A percentile compares a stretch with the other conserved stretches of the same genome.
Conservation (phyloP, 1,140 invertebrate genomes). For the Atta cephalotes region DNA sequence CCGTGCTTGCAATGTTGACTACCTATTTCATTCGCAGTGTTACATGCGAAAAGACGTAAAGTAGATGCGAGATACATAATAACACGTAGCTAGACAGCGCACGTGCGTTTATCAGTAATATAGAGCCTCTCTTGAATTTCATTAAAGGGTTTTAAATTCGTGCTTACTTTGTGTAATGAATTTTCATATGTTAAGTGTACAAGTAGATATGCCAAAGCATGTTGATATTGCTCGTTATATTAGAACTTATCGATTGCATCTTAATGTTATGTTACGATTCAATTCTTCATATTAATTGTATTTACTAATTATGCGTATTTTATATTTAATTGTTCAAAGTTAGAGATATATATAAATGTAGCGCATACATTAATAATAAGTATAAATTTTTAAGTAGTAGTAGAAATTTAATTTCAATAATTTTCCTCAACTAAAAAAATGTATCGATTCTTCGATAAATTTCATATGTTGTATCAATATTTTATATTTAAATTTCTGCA, state of each 20-base stretch:
- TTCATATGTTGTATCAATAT: background rate
- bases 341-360: slow-evolving; percentile 6
- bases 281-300: background rate
- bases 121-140: slow-evolving; percentile 31
- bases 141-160: slow-evolving; percentile 50
- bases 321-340: slow-evolving; percentile 13
- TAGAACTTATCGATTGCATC: slow-evolving; percentile 35
- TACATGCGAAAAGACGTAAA: slow-evolving; percentile 35
- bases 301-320: background rate
- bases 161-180: slow-evolving; percentile 30
- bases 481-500: background rate
- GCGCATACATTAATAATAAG: slow-evolving; percentile 20
- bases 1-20: slow-evolving; percentile 27
- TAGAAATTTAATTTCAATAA: background rate
- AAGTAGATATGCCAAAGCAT: slow-evolving; percentile 30
- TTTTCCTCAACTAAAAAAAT: slow-evolving; percentile 8
- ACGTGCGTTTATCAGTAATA: slow-evolving; percentile 42
- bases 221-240: slow-evolving; percentile 37
- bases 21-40: slow-evolving; percentile 23
- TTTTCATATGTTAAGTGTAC: background rate
- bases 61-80: slow-evolving; percentile 43
- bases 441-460: background rate
- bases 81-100: slow-evolving; percentile 23
- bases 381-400: background rate
- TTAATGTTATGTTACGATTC: slow-evolving; percentile 15